Conservation (phyloP, 1,140 invertebrate genomes). For the Holcopasites calliopsidis region DNA sequence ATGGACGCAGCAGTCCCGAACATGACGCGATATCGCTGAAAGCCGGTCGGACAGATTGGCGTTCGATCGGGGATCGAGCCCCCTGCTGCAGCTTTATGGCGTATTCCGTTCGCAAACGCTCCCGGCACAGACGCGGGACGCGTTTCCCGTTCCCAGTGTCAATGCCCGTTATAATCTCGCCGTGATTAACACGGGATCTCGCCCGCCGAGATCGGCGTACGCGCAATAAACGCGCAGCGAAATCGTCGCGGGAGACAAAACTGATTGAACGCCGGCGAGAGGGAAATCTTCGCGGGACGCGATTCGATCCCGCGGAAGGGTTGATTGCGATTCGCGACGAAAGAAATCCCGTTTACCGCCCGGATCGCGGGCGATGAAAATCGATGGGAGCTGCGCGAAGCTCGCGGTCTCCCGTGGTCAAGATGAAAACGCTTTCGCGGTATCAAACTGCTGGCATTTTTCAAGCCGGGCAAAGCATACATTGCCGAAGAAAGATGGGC, state of each 20-base stretch:
- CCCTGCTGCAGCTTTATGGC: background rate
- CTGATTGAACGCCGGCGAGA: background rate
- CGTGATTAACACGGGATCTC: background rate
- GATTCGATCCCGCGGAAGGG: no score
- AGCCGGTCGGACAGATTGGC: no score
- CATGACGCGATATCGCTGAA: no score
- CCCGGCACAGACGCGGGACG: background rate
- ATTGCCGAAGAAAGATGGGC: conserved; percentile 61
- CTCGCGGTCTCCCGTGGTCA: background rate
- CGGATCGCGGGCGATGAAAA: background rate
- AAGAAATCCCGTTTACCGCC: background rate
- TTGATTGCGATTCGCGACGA: background rate
- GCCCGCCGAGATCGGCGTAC: background rate
- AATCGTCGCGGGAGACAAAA: no score
- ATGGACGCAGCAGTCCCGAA: no score
- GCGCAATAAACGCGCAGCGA: background rate
- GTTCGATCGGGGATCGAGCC: background rate
- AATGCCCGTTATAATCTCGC: background rate
- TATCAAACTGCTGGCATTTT: conserved; percentile 47
- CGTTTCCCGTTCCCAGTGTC: background rate
- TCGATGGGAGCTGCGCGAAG: background rate
- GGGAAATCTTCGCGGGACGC: no score
- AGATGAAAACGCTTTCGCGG: conserved; percentile 40
- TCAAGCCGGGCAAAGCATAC: conserved; percentile 58
- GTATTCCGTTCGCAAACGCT: background rate